Evolutionary conservation across 1,140 invertebrate species (phyloP).

Genomic region (Cydia fagiglandana): DNA sequence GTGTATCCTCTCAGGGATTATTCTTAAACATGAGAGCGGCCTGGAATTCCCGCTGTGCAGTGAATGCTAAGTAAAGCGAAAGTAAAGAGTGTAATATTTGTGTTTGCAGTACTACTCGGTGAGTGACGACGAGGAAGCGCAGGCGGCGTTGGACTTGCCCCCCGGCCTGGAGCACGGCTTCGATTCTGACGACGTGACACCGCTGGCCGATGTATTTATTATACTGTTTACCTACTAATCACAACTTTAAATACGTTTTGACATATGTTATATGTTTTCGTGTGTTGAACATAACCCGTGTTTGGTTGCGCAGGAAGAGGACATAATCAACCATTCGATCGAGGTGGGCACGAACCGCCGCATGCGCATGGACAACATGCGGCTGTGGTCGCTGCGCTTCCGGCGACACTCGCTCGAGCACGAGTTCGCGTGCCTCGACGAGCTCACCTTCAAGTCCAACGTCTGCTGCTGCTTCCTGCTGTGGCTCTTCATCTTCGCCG

Average conservation of each 20-base stretch:
- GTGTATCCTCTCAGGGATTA: too few relatives aligned
- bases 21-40: too few relatives aligned
- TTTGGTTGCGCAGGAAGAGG: constrained; percentile 84
- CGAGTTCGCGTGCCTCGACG: constrained; percentile 89
- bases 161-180: constrained; percentile 40
- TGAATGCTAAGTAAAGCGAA: neutral
- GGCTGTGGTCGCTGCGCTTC: constrained; percentile 92
- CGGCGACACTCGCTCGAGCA: constrained; percentile 81
- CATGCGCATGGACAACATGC: constrained; percentile 93
- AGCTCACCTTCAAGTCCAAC: constrained; percentile 97
- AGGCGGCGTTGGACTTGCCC: constrained; percentile 34
- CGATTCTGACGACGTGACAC: constrained; percentile 40
- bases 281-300: neutral
- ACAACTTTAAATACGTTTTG: neutral
- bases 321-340: constrained; percentile 92
- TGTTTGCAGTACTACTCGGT: constrained; percentile 58
- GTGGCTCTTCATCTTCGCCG: constrained; percentile 92
- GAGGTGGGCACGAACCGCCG: constrained; percentile 96
- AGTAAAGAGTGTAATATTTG: neutral
- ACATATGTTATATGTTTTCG: neutral
- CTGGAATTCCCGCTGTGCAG: too few relatives aligned
- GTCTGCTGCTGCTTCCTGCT: constrained; percentile 94
- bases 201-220: constrained; percentile 39
- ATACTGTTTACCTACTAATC: constrained; percentile 17
- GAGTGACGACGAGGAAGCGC: constrained; percentile 45